Conservation (phyloP, 1,140 invertebrate species). For the Portunus trituberculatus region DNA sequence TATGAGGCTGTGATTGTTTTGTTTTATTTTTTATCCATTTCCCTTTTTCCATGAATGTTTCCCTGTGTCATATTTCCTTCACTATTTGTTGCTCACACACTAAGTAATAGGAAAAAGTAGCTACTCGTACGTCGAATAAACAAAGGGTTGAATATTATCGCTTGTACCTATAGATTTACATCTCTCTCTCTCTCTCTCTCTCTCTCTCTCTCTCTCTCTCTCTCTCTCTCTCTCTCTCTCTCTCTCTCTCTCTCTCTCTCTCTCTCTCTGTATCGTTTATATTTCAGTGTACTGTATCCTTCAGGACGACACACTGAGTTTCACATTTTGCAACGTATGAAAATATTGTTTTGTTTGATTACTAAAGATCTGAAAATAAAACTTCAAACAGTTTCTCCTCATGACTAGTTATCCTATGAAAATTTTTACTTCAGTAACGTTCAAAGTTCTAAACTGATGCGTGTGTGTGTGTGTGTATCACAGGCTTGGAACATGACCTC, state of each 20-base stretch:
- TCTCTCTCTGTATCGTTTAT: neutral
- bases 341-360: too few species aligned
- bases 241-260: conserved; percentile 17
- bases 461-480: too few species aligned
- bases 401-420: too few species aligned
- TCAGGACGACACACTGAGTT: too few species aligned
- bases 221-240: conserved; percentile 20
- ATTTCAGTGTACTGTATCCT: too few species aligned
- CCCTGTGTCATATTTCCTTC: neutral
- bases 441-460: too few species aligned
- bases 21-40: neutral
- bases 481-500: too few species aligned
- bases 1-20: neutral
- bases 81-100: too few species aligned
- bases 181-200: neutral
- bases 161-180: neutral
- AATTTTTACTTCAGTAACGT: too few species aligned
- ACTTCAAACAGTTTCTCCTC: too few species aligned
- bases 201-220: conserved; percentile 20
- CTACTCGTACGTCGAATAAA: neutral
- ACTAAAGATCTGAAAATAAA: too few species aligned
- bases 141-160: neutral
- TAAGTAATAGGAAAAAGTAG: neutral
- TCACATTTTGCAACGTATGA: too few species aligned
- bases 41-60: neutral